A percentile compares a stretch with the other conserved stretches of the same genome.
phyloP scores from a whole-genome alignment of 2,797 vertebrate species.

The Poeciliopsis turneri region DNA sequence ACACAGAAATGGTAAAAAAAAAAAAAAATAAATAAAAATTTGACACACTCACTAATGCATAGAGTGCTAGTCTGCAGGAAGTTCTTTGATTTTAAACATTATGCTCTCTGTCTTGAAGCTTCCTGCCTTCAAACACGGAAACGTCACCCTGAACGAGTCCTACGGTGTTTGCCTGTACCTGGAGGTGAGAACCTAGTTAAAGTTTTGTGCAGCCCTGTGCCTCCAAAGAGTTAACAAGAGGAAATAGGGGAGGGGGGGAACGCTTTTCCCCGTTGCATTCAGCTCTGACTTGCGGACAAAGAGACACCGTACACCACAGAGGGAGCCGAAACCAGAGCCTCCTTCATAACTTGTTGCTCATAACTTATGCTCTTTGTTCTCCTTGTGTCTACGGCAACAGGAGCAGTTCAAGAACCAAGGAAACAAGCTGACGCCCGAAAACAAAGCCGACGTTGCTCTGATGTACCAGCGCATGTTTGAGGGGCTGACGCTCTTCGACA shows the following conservation, averaged over 20 bases:
- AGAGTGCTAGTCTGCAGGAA: not conserved
- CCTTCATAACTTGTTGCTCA: constrained; percentile 11
- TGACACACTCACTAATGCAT: not conserved
- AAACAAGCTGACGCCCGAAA: constrained; percentile 70
- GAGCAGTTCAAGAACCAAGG: constrained; percentile 76
- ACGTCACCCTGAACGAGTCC: constrained; percentile 76
- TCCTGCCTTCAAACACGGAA: constrained; percentile 77
- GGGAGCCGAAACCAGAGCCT: constrained; percentile 23
- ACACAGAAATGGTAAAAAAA: not conserved
- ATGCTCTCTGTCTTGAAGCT: constrained; percentile 57
- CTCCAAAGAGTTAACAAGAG: constrained; percentile 2
- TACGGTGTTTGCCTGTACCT: constrained; percentile 76
- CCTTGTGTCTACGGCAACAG: constrained; percentile 60
- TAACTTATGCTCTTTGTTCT: not conserved
- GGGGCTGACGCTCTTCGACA: constrained; percentile 53
- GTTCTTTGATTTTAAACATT: constrained; percentile 6
- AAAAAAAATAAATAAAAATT: too few relatives aligned
- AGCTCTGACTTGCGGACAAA: not conserved
- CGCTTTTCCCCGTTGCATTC: not conserved
- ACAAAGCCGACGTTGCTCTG: constrained; percentile 54
- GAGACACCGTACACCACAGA: constrained; percentile 13
- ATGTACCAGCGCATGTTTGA: constrained; percentile 81
- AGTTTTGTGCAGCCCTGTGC: not conserved
- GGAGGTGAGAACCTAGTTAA: constrained; percentile 72
- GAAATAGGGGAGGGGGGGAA: not conserved